phyloP scores from a whole-genome alignment of 1,140 invertebrate species.

The Episyrphus balteatus region DNA sequence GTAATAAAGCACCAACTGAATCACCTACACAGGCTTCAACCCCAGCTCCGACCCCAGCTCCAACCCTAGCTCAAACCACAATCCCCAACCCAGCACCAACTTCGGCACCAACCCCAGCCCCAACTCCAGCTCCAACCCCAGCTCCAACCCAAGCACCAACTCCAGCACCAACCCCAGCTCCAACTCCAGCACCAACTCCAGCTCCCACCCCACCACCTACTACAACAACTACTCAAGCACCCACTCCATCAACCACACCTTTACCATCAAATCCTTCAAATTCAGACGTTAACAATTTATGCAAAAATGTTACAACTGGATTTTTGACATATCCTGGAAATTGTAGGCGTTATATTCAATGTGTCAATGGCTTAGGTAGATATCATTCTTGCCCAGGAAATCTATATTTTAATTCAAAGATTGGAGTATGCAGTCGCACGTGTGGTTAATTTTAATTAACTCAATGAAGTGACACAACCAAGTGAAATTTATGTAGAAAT shows the following conservation, averaged over 20 bases:
- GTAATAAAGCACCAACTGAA: background rate
- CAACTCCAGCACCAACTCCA: conserved; percentile 8
- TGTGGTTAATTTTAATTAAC: too few relatives aligned
- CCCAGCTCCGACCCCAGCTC: background rate
- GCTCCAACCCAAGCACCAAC: background rate
- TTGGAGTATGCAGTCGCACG: too few relatives aligned
- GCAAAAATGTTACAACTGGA: background rate
- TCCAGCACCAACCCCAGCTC: background rate
- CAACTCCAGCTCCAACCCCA: background rate
- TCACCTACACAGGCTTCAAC: background rate
- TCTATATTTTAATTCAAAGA: too few relatives aligned
- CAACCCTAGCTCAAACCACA: background rate
- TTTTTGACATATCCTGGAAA: conserved; percentile 20
- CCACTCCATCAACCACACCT: background rate
- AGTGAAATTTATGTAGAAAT: too few relatives aligned
- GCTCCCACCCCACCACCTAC: conserved; percentile 8
- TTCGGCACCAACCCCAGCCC: background rate
- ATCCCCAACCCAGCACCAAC: background rate
- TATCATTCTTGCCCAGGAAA: too few relatives aligned
- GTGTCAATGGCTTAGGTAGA: conserved; percentile 2
- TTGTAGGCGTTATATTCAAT: conserved; percentile 25
- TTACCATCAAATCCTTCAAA: background rate
- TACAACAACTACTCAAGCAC: background rate
- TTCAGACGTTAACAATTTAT: background rate
- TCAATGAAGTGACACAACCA: too few relatives aligned